Conservation (phyloP, 2,888 invertebrate genomes). For the Lypha dubia region DNA sequence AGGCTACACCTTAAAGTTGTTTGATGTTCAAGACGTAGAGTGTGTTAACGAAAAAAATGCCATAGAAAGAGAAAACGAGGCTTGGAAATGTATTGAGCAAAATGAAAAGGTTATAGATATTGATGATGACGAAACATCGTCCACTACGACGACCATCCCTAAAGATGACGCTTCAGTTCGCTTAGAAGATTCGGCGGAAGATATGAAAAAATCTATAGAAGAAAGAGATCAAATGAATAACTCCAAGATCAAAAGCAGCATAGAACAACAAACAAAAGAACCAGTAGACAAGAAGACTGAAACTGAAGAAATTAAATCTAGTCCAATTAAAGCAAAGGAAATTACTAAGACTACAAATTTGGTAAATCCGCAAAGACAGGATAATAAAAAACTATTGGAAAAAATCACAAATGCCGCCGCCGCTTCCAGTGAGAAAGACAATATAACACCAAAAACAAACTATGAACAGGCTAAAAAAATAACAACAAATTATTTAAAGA, state of each 20-base stretch:
- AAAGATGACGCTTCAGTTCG: background rate
- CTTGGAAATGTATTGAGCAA: conserved; percentile 57
- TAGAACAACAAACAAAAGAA: background rate
- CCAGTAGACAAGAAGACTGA: background rate
- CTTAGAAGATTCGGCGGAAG: background rate
- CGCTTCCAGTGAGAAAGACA: background rate
- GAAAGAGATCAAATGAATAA: background rate
- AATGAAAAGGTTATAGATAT: conserved; percentile 60
- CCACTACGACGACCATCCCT: background rate
- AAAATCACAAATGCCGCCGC: background rate
- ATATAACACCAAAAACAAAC: background rate
- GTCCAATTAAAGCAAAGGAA: background rate
- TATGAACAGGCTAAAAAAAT: background rate
- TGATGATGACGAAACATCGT: conserved; percentile 54
- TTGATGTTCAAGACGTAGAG: conserved; percentile 69
- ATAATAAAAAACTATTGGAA: background rate
- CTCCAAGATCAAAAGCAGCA: background rate
- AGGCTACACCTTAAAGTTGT: conserved; percentile 73
- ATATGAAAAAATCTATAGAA: background rate
- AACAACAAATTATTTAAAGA: background rate
- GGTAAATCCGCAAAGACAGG: background rate
- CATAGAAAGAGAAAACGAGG: conserved; percentile 55
- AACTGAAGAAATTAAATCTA: conserved; percentile 11
- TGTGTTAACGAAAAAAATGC: conserved; percentile 54
- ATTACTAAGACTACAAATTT: background rate